phyloP scores from a whole-genome alignment of 1,140 invertebrate genomes.

The Euborellia annulipes region DNA sequence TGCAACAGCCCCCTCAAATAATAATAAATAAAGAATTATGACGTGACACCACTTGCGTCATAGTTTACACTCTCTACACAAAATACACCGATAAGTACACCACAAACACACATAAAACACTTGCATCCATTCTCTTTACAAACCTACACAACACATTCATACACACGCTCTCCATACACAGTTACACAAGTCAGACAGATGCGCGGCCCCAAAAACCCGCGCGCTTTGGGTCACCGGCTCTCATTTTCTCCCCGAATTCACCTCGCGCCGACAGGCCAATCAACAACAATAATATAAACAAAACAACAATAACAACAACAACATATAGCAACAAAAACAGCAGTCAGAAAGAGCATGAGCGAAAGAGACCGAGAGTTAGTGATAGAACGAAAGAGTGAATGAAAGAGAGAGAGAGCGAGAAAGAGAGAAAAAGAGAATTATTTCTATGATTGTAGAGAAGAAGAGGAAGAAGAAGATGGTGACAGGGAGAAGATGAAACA shows the following conservation, averaged over 20 bases:
- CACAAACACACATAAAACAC: not conserved
- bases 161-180: not conserved
- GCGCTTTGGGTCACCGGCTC: not conserved
- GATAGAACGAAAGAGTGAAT: not conserved
- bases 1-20: not conserved
- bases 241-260: not conserved
- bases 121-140: no score
- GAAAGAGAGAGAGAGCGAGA: constrained; percentile 8
- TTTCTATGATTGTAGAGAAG: constrained; percentile 11
- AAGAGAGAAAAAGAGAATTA: constrained; percentile 17
- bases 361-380: constrained; percentile 2
- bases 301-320: constrained; percentile 1
- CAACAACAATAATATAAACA: constrained; percentile 1
- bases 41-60: constrained; percentile 1
- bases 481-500: constrained; percentile 10
- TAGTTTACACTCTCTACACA: not conserved
- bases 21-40: not conserved
- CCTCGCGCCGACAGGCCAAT: no score
- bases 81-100: not conserved
- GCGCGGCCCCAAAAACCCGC: not conserved
- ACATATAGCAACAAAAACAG: constrained; percentile 2
- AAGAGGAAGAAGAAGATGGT: constrained; percentile 8
- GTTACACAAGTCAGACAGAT: not conserved
- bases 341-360: not conserved
- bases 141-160: not conserved